Evolutionary conservation across 2,797 vertebrate species (phyloP), one percentile per base, ranked within the genome.

Genomic region (Gila robusta): DNA sequence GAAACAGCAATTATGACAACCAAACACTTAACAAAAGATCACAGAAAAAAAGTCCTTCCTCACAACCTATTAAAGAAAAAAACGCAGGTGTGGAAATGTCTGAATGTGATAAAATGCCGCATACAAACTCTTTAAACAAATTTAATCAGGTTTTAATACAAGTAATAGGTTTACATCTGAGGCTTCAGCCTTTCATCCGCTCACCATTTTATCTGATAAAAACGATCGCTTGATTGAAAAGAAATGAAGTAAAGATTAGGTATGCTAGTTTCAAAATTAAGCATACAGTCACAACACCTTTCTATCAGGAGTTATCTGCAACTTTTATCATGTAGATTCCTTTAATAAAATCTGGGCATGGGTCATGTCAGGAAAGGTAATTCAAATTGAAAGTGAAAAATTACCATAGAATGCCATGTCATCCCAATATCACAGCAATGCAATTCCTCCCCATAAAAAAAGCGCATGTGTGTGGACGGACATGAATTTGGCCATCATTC

Each of bases 321-420:
- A 86, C 78, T 88, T 88, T 88, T 88, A 88, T 86, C 87, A 88
- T 88, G 84, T 79, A 73, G 77, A 86, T 78, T 87, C 84, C 83
- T 87, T 89, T 89, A 87, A 90, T 89, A 86, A 90, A 87, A 83
- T 78, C 56, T 12, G 83, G 77, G 59, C 83, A 86, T 72, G 84
- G 83, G 87, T 82, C 81, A 87, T 84, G 86, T 64, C 78, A 77
- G 69, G 21, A 83, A 79, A 77, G 76, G 64, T 49, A 81, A 84
- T 84, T 85, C 83, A 81, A 86, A 84, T 73, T 82, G 59, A 85
- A 88, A 84, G 84, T 82, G 73, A 81, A 84, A 84, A 84, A 74
- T 86, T 84, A 87, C 81, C 82, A 80, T 79, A 85, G 81, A 88
- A 88, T 83, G 82, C 71, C 79, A 76, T 84, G 82, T 85, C 79